These are phyloP conservation scores for Gadus macrocephalus DNA, from an alignment of 2,113 vertebrate genomes.

Conservation along the genomic window DNA sequence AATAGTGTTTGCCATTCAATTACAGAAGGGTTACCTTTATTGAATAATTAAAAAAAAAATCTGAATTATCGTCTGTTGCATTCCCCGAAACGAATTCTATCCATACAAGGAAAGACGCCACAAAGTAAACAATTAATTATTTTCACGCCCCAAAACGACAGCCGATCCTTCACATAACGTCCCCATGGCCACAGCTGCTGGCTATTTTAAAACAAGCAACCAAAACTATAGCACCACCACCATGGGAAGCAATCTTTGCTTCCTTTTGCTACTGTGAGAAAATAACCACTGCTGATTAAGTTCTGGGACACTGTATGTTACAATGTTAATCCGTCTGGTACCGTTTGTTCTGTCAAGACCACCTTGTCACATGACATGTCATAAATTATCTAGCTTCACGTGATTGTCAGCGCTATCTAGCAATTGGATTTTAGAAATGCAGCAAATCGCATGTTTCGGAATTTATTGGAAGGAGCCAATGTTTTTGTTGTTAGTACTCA, in stretches of 20 bases:
- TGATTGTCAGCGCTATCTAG: conserved; percentile 10
- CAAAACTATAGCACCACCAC: neutral
- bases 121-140: too few relatives aligned
- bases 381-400: conserved; percentile 35
- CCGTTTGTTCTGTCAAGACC: conserved; percentile 1
- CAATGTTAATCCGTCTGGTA: neutral
- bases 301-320: too few relatives aligned
- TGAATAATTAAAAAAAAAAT: too few relatives aligned
- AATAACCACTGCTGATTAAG: too few relatives aligned
- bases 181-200: conserved; percentile 28
- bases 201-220: conserved; percentile 12
- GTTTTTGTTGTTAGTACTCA: too few relatives aligned
- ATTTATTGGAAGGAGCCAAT: too few relatives aligned
- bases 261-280: neutral
- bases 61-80: too few relatives aligned
- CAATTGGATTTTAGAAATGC: conserved; percentile 27
- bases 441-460: neutral
- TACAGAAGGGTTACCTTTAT: too few relatives aligned
- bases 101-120: too few relatives aligned
- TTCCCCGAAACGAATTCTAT: too few relatives aligned
- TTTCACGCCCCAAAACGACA: too few relatives aligned
- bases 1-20: too few relatives aligned
- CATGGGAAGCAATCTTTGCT: neutral
- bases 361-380: conserved; percentile 52
- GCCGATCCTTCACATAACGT: conserved; percentile 1